Conservation (phyloP, 2,888 invertebrate genomes). For the Diplolepis rosae region DNA sequence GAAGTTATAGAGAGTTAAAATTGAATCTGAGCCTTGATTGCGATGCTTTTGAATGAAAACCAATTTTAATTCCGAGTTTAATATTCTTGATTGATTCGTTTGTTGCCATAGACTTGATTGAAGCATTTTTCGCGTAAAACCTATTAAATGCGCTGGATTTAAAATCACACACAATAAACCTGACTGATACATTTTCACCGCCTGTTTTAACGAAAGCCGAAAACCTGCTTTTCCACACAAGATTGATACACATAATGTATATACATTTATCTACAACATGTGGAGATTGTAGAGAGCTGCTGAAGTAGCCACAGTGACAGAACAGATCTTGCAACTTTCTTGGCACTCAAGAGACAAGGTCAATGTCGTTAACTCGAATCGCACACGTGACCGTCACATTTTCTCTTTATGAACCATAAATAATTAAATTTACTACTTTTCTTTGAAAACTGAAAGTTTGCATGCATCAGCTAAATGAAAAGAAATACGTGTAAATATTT, state of each 20-base stretch:
- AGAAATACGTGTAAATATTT: too few species aligned
- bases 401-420: conserved; percentile 3
- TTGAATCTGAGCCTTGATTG: not conserved
- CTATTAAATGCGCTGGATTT: not conserved
- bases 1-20: not conserved
- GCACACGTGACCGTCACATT: not conserved
- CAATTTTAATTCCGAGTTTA: conserved; percentile 35
- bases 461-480: too few species aligned
- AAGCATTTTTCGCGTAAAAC: not conserved
- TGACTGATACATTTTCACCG: not conserved
- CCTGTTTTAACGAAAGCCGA: not conserved
- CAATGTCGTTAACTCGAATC: conserved; percentile 22
- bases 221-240: conserved; percentile 6
- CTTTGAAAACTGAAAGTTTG: too few species aligned
- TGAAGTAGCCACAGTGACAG: conserved; percentile 9
- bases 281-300: conserved; percentile 25
- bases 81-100: conserved; percentile 35
- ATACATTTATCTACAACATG: not conserved
- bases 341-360: conserved; percentile 13
- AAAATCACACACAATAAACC: not conserved
- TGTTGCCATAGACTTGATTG: not conserved
- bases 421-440: not conserved
- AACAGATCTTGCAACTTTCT: conserved; percentile 24
- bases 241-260: not conserved
- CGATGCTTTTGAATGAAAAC: too few species aligned